Conservation (phyloP, 2,113 vertebrate species). For the Sylvia atricapilla region DNA sequence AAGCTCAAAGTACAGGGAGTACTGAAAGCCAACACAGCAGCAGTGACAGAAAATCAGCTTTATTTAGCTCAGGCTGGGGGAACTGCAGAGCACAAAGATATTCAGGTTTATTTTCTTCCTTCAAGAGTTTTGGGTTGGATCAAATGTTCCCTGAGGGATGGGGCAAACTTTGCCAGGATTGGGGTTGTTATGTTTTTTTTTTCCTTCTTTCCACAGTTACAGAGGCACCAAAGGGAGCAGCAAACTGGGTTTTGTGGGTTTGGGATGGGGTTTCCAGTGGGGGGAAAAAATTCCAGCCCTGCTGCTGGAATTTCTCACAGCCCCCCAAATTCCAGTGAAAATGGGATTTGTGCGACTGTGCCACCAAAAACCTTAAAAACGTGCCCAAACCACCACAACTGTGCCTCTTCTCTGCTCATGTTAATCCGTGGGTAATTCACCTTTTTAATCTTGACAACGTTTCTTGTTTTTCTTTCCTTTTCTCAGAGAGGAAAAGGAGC, state of each 20-base stretch:
- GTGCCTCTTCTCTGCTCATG: accelerated
- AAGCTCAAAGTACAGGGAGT: slow-evolving; percentile 45
- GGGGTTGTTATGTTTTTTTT: not conserved
- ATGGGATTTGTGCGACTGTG: not conserved
- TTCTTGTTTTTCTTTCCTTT: not conserved
- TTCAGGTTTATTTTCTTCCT: not conserved
- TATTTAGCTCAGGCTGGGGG: not conserved
- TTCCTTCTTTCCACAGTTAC: not conserved
- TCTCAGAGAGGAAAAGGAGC: not conserved
- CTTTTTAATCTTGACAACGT: not conserved
- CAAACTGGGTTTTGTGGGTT: not conserved
- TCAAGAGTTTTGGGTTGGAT: not conserved
- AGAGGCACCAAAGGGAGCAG: not conserved
- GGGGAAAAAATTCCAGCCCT: not conserved
- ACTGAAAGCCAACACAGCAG: not conserved
- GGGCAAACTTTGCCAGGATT: not conserved
- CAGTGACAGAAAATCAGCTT: not conserved
- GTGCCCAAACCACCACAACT: accelerated
- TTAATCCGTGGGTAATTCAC: not conserved
- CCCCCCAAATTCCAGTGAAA: not conserved
- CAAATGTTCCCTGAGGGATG: accelerated
- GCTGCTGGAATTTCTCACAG: not conserved
- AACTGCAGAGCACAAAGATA: not conserved
- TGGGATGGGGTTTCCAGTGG: accelerated
- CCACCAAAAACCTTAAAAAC: accelerated